Conservation (phyloP, 2,797 vertebrate species). For the Ataeniobius toweri region DNA sequence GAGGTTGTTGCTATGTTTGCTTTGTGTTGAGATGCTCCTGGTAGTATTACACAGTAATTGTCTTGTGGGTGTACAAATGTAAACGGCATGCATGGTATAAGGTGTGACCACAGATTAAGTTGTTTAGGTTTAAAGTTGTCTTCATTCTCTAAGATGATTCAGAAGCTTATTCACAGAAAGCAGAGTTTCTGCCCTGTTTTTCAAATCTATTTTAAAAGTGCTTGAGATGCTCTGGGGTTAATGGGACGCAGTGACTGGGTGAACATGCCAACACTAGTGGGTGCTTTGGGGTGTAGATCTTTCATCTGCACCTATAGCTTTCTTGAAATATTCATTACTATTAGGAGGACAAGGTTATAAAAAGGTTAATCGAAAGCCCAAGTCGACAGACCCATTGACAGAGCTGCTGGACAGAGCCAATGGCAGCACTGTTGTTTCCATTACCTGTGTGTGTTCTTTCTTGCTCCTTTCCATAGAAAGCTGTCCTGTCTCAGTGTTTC, state of each 20-base stretch:
- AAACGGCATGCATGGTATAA: neutral
- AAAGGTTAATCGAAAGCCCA: constrained; percentile 1
- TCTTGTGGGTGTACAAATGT: neutral
- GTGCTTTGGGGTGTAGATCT: neutral
- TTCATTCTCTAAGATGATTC: neutral
- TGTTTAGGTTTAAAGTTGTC: neutral
- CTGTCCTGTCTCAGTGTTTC: too few species aligned
- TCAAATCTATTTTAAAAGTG: neutral
- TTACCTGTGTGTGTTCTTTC: neutral
- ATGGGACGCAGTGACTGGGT: neutral
- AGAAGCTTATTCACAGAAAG: neutral
- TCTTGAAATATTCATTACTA: constrained; percentile 19
- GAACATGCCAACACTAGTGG: neutral
- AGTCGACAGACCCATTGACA: neutral
- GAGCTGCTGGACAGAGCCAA: neutral
- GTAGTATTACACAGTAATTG: neutral
- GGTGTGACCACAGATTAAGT: neutral
- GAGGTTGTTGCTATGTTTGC: neutral
- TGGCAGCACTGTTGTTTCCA: neutral
- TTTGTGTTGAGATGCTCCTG: neutral
- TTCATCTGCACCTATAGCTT: constrained; percentile 20
- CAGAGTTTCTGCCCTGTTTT: neutral
- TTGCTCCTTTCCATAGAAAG: too few species aligned
- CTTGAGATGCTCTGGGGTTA: neutral
- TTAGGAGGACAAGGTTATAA: constrained; percentile 22